Base-by-base conservation (phyloP, 30 jellyfish, hydroid and myxozoan species). In the Catostylus mosaicus region DNA sequence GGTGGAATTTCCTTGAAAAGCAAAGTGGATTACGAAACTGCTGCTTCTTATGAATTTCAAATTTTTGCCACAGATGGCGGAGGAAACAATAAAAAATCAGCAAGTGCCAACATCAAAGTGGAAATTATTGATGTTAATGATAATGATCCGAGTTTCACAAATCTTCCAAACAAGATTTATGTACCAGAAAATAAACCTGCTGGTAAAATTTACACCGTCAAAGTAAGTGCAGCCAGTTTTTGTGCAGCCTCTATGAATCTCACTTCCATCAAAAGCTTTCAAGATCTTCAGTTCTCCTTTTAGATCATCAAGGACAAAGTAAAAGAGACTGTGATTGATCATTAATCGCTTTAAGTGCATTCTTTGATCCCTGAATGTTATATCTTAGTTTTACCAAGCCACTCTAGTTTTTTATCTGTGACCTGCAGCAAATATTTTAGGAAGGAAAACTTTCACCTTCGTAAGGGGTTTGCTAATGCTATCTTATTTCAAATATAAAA, bases 31-130 rank as follows among this genome's bases (percentile, higher is more conserved):
- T 85, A 62, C 51, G 98, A 91, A 57, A 65, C 67, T 18, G 75
- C 59, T 12, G 64, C 52, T 16, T 14, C 67, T 11, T 79, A 77
- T 81, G 72, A 75, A 7, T 78, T 91, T 30, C 51, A n/a, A 32
- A 95, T 63, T 19, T 23, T 82, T 18, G 98, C 94, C 60, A 85
- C 84, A 19, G 98, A 91, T 73, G 78, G 88, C 3, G 94, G 85
- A 6, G 87, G 81, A 24, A 61, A 34, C 24, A 60, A 62, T 67
- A 71, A 84, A 34, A 62, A 45, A 23, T 11, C 84, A 50, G 24
- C 90, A 26, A 70, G 85, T 36, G 95, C 77, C n/a, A 56, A 47
- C 2, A 96, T 91, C 35, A 73, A 37, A 23, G 62, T 93, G 34
- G 52, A 69, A 29, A 72, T 93, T 37, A 30, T 33, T n/a, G 97